Percentiles rank a stretch among this genome's conserved stretches.
phyloP scores from a whole-genome alignment of 2,797 vertebrate species.

The Phrynocephalus forsythii region DNA sequence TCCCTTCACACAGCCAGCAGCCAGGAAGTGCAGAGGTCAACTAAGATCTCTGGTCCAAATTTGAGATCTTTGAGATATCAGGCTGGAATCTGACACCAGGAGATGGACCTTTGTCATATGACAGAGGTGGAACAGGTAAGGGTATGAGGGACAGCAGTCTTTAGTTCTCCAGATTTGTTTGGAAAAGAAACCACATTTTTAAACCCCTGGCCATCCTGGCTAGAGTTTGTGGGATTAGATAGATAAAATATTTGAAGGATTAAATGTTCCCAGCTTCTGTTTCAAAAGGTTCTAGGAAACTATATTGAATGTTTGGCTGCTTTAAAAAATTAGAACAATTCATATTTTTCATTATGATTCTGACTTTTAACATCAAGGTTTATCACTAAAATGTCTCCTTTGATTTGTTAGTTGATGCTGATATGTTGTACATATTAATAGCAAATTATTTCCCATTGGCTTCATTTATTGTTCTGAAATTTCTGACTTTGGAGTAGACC shows the following conservation, averaged over 20 bases:
- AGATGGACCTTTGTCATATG: too few relatives aligned
- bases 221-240: neutral
- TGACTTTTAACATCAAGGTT: neutral
- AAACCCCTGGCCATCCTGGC: neutral
- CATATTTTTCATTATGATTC: neutral
- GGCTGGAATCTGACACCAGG: too few relatives aligned
- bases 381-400: neutral
- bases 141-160: neutral
- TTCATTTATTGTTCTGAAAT: neutral
- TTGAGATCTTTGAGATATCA: too few relatives aligned
- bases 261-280: neutral
- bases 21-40: too few relatives aligned
- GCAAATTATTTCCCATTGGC: neutral
- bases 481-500: neutral
- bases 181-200: neutral
- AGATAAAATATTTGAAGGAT: neutral
- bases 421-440: conserved; percentile 2
- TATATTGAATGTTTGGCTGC: neutral
- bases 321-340: neutral
- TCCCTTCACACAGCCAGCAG: too few relatives aligned
- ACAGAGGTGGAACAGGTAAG: too few relatives aligned
- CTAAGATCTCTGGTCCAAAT: too few relatives aligned
- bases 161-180: neutral
- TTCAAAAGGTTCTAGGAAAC: neutral
- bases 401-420: neutral